phyloP scores from a whole-genome alignment of 1,140 invertebrate genomes.

The Drosophila equinoxialis region DNA sequence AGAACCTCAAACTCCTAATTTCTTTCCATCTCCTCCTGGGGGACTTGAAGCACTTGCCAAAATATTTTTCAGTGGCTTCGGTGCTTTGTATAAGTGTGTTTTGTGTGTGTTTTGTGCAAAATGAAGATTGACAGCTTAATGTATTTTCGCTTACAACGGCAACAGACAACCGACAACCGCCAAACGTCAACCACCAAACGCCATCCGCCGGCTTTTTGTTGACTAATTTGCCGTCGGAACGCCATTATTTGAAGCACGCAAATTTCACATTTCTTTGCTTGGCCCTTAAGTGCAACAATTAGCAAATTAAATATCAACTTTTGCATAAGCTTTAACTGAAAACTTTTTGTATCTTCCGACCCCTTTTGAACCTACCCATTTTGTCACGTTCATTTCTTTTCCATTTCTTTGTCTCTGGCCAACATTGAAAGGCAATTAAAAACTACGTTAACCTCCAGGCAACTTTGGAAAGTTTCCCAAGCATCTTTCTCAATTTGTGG shows the following conservation, averaged over 20 bases:
- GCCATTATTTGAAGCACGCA: conserved; percentile 42
- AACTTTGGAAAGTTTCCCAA: conserved; percentile 51
- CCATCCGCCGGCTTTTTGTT: conserved; percentile 53
- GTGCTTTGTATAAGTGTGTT: conserved; percentile 18
- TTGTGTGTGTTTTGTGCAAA: conserved; percentile 38
- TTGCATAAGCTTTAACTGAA: conserved; percentile 29
- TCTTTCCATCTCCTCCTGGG: neutral
- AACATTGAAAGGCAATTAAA: conserved; percentile 74
- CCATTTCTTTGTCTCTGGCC: conserved; percentile 9
- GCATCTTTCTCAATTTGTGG: conserved; percentile 7
- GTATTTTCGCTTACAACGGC: conserved; percentile 66
- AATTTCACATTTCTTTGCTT: conserved; percentile 57
- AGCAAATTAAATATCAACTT: conserved; percentile 74
- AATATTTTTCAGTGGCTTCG: conserved; percentile 63
- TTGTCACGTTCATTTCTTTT: conserved; percentile 7
- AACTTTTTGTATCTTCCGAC: conserved; percentile 20
- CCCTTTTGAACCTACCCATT: conserved; percentile 6
- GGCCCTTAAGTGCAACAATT: conserved; percentile 70
- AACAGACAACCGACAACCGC: conserved; percentile 28
- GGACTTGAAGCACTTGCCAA: conserved; percentile 57
- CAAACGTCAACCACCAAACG: conserved; percentile 1
- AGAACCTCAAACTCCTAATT: neutral
- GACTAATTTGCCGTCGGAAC: conserved; percentile 65
- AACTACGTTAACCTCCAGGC: conserved; percentile 28
- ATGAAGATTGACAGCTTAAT: conserved; percentile 81